Evolutionary conservation across 2,113 vertebrate genomes (phyloP).

Genomic region (Crotalus tigris): DNA sequence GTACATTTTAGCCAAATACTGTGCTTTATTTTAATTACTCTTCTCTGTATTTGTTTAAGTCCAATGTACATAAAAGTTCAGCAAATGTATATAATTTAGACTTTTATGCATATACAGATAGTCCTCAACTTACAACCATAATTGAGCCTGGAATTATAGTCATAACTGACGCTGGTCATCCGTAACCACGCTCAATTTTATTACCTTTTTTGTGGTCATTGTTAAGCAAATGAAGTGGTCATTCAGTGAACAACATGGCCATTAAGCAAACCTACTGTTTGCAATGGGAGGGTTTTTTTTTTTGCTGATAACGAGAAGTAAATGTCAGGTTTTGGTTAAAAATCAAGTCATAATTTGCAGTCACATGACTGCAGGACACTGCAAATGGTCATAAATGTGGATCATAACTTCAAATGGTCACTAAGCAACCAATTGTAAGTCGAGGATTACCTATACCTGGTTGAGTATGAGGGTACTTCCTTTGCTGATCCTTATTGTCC

Average conservation of each 20-base stretch:
- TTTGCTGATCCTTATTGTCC: neutral
- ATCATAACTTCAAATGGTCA: neutral
- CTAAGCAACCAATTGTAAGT: neutral
- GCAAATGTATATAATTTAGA: neutral
- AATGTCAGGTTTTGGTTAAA: neutral
- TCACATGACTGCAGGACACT: neutral
- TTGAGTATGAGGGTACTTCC: neutral
- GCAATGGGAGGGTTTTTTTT: too few relatives aligned
- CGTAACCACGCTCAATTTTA: too few relatives aligned
- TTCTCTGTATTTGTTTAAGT: neutral
- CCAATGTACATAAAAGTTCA: neutral
- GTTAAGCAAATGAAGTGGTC: too few relatives aligned
- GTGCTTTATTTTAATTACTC: neutral
- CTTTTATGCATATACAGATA: neutral
- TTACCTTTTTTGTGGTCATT: too few relatives aligned
- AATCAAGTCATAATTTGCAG: too few relatives aligned
- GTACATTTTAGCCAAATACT: too few relatives aligned
- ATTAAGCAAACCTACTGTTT: too few relatives aligned
- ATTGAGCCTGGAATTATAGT: too few relatives aligned
- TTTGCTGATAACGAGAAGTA: too few relatives aligned
- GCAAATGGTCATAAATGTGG: neutral
- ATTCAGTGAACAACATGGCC: too few relatives aligned
- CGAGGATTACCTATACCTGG: neutral
- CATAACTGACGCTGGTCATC: too few relatives aligned
- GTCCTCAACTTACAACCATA: too few relatives aligned